Percentiles rank a stretch among this genome's conserved stretches.
Conservation (phyloP, 2,797 vertebrate species). For the Balearica regulorum region DNA sequence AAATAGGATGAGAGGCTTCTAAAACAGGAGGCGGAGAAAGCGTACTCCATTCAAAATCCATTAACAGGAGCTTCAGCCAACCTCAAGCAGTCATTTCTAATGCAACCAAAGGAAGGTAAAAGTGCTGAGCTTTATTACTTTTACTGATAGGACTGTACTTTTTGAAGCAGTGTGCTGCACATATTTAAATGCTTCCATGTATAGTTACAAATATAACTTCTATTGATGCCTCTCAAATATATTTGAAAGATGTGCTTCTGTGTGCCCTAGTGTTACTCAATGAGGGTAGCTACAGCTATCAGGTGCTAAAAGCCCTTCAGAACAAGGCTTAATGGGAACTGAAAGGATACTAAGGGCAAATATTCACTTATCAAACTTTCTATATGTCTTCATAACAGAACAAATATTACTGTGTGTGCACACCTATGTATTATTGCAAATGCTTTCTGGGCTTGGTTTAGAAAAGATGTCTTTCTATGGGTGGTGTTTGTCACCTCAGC, state of each 20-base stretch:
- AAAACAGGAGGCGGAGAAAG: neutral
- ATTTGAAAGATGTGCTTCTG: neutral
- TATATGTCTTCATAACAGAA: neutral
- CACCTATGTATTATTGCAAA: accelerated
- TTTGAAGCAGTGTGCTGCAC: neutral
- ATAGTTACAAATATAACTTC: neutral
- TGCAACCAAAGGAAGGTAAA: conserved; percentile 17
- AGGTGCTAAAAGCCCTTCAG: neutral
- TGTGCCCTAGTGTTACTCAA: neutral
- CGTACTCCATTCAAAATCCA: neutral
- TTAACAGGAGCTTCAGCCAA: conserved; percentile 8
- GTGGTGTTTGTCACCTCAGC: neutral
- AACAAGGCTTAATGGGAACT: neutral
- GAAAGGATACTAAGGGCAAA: neutral
- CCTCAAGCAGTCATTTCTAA: conserved; percentile 21
- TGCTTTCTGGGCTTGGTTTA: neutral
- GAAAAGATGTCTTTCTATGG: neutral
- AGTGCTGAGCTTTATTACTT: conserved; percentile 18
- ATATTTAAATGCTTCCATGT: neutral
- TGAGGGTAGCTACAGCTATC: neutral
- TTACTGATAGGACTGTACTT: neutral
- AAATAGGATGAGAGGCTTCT: neutral
- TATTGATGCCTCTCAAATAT: neutral
- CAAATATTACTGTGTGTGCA: neutral
- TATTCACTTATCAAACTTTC: neutral